Evolutionary conservation across 1,140 invertebrate genomes (phyloP).

Genomic region (Ephestia elutella): DNA sequence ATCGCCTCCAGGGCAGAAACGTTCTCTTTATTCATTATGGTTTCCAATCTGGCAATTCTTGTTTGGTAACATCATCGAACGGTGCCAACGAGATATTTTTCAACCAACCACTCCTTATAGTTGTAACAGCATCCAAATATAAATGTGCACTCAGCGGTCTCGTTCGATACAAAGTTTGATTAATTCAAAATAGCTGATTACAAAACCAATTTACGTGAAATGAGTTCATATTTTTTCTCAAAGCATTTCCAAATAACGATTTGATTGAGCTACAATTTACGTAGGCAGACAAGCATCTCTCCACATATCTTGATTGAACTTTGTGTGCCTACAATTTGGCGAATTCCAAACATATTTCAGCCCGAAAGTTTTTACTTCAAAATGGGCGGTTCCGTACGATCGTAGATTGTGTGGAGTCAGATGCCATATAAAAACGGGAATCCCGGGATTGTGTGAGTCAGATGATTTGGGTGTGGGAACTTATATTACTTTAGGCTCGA

Average conservation of each 20-base stretch:
- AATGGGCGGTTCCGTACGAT: constrained; percentile 41
- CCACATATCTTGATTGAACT: constrained; percentile 17
- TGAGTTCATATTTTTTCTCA: constrained; percentile 11
- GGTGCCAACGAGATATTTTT: constrained; percentile 29
- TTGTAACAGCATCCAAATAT: constrained; percentile 14
- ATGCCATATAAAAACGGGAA: too few relatives aligned
- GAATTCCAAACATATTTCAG: constrained; percentile 33
- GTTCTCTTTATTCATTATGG: constrained; percentile 52
- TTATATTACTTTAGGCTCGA: constrained; percentile 29
- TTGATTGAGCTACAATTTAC: constrained; percentile 23
- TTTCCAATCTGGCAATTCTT: constrained; percentile 50
- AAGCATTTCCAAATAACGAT: constrained; percentile 17
- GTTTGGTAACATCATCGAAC: constrained; percentile 38
- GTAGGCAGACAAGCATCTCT: constrained; percentile 27
- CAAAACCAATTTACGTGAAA: neutral
- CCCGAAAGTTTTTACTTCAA: constrained; percentile 38
- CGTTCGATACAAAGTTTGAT: neutral
- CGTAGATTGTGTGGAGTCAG: too few relatives aligned
- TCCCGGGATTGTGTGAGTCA: constrained; percentile 49
- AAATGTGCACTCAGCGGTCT: constrained; percentile 2
- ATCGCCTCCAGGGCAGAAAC: constrained; percentile 33
- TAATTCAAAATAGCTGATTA: neutral
- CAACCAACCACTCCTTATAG: constrained; percentile 22
- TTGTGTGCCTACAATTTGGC: constrained; percentile 20
- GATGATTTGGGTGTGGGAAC: constrained; percentile 52